Conservation (phyloP, 2,888 invertebrate genomes). For the Cryptops parisi region DNA sequence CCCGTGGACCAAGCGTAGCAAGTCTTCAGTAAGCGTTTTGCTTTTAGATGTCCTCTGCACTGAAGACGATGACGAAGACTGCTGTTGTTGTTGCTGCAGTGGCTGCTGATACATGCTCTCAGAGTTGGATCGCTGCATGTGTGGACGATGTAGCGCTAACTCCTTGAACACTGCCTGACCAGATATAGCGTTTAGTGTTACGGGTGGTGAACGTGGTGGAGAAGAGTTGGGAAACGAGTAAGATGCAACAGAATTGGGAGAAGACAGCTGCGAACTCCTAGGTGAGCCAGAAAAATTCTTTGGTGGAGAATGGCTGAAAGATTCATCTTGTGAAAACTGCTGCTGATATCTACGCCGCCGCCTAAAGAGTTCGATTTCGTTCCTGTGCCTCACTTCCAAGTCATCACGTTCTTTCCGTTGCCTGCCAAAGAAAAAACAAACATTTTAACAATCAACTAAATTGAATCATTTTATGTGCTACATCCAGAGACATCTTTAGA, state of each 20-base stretch:
- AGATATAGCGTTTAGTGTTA: not conserved
- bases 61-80: not conserved
- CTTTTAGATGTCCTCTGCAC: not conserved
- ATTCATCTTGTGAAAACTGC: slow-evolving; percentile 10
- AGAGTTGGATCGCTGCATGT: slow-evolving; percentile 13
- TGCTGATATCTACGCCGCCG: slow-evolving; percentile 20
- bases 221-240: not conserved
- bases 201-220: slow-evolving; percentile 9
- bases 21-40: slow-evolving; percentile 23
- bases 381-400: slow-evolving; percentile 37
- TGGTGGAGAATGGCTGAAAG: slow-evolving; percentile 3
- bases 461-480: no score
- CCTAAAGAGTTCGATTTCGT: slow-evolving; percentile 26
- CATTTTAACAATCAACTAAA: no score
- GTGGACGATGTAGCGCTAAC: slow-evolving; percentile 5
- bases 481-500: no score
- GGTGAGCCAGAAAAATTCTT: slow-evolving; percentile 3
- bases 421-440: slow-evolving; percentile 20
- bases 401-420: slow-evolving; percentile 43
- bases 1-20: slow-evolving; percentile 16
- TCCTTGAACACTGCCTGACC: not conserved
- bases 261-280: not conserved
- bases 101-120: slow-evolving; percentile 11
- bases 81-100: no score
- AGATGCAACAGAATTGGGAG: not conserved